phyloP scores from a whole-genome alignment of 2,888 invertebrate genomes.

The Polydrusus cervinus region DNA sequence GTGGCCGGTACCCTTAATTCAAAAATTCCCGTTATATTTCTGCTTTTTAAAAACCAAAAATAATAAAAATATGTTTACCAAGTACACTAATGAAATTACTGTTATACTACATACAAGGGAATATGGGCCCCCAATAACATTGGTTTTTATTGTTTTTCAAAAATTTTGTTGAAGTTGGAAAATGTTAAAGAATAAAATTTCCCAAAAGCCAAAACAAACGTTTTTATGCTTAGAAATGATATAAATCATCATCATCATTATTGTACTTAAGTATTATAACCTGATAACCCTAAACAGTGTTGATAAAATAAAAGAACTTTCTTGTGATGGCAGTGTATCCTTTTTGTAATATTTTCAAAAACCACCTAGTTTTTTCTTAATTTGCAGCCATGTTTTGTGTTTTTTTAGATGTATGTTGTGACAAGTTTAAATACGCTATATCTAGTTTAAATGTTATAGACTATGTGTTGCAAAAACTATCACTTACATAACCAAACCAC shows the following conservation, averaged over 20 bases:
- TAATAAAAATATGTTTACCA: too few relatives aligned
- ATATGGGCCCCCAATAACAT: too few relatives aligned
- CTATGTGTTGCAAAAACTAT: conserved; percentile 45
- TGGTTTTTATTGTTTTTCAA: too few relatives aligned
- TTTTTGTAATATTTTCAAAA: conserved; percentile 53
- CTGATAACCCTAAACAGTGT: conserved; percentile 61
- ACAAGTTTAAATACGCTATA: conserved; percentile 46
- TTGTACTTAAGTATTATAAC: conserved; percentile 17
- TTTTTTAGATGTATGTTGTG: conserved; percentile 52
- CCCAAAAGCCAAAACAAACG: too few relatives aligned
- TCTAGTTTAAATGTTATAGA: conserved; percentile 52
- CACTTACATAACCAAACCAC: conserved; percentile 28
- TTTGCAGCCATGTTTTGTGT: conserved; percentile 54
- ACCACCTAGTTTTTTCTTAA: conserved; percentile 48
- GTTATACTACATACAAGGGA: too few relatives aligned
- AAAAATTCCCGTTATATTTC: conserved; percentile 17
- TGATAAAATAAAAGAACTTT: conserved; percentile 68
- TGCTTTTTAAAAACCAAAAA: conserved; percentile 25
- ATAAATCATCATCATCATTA: conserved; percentile 19
- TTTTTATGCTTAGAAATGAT: too few relatives aligned
- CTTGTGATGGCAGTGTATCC: conserved; percentile 64
- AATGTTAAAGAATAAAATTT: conserved; percentile 6
- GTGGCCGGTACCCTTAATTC: too few relatives aligned
- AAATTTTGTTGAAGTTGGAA: too few relatives aligned
- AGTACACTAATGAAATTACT: conserved; percentile 32